Evolutionary conservation across 2,113 vertebrate genomes (phyloP), one percentile per base, ranked within the genome.

Genomic region (Rhinoptilus africanus): DNA sequence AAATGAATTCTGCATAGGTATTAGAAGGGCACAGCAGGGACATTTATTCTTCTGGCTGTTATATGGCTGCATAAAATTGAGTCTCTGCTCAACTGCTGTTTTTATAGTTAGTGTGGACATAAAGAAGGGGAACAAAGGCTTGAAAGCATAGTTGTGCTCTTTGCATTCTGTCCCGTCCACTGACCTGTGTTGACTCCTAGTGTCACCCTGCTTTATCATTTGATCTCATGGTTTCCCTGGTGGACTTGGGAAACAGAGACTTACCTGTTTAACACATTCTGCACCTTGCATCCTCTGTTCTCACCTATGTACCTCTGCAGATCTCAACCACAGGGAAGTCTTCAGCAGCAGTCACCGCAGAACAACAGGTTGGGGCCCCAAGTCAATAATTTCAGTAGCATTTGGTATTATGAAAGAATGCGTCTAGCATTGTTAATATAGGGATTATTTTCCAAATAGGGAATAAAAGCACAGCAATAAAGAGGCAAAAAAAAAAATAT

Each of bases 381-480:
- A 50, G 27, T 73, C 34, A 34, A 63, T 57, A 64, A 50, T 37
- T 67, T 43, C 71, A 73, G 27, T 12, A 57, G 4, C 8, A 28
- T 37, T 12, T 41, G 41, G 8, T 71, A 39, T 81, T 68, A 57
- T 14, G 22, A 47, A 78, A 88, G 16, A 94, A 88, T 16, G 4
- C 41, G 23, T 64, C 43, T 54, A 68, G n/a, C 10, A 27, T 84
- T 68, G 78, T 90, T 27, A 2, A 91, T 91, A 93, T 21, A 37
- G 11, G 41, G 30, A 60, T 88, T 92, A 92, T 79, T 94, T 96
- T 87, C 84, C 35, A 89, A 82, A 92, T 35, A 81, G 53, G 26
- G 79, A 93, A 92, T 53, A 85, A 90, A 80, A 74, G 15, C 50
- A 75, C 19, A 89, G 32, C 24, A 85, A 54, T 56, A 74, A 77